Base-by-base conservation (phyloP, 2,113 vertebrate genomes). In the Gracilinanus agilis region DNA sequence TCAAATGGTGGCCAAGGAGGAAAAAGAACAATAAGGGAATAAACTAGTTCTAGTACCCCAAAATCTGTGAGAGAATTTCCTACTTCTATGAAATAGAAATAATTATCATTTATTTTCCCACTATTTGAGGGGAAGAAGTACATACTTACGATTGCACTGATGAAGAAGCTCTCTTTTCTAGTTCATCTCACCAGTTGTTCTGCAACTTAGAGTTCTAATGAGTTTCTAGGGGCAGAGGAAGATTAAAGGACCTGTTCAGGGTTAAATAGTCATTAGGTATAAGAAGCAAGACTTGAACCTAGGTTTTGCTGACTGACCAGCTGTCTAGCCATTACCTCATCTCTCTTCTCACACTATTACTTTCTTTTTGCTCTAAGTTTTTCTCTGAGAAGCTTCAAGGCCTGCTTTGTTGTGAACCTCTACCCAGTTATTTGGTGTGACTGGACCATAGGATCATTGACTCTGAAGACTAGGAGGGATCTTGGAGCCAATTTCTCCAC, bases 61-160 rank as follows among this genome's bases (percentile, higher is more conserved):
- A 23, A 91, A 92, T 94, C 90, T 55, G 8, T 89, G 90, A 95
- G 67, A 95, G 94, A 93, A 10, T 55, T 25, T 24, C 88, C 61
- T 23, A 23, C 61, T 58, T 89, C 21, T 83, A 75, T 19, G 49
- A 49, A 49, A 49, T 49, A 49, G 49, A 49, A 49, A 5, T 75
- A 34, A n/a, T 67, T 67, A n/a, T n/a, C 34, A 75, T 75, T 75
- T 19, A n/a, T 75, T 34, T 83, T 83, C 67, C 19, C 19, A 21
- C 16, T 2, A 21, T 8, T 40, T 83, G 67, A 83, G 19, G 16
- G n/a, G 58, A 61, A 61, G n/a, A 16, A 83, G 7, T 8, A 19
- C n/a, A 83, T 83, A 83, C 0, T 10, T n/a, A 40, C 21, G 67
- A 83, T 40, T 21, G 34, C 34, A 40, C 16, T 83, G 34, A 83